Evolutionary conservation across 1,140 invertebrate genomes (phyloP), one percentile per base, ranked within the genome.

Genomic region (Anoplophora glabripennis): DNA sequence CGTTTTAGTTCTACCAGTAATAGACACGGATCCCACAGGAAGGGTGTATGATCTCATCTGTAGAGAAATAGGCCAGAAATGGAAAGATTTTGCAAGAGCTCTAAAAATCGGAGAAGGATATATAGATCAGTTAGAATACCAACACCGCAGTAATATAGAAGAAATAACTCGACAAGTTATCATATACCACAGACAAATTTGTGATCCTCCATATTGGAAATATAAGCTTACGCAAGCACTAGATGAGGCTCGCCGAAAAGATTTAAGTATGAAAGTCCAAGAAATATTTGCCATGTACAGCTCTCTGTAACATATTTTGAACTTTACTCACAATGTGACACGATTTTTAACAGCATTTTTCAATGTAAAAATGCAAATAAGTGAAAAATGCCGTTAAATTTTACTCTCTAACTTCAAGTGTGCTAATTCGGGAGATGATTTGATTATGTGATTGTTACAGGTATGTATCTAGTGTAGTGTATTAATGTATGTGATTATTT

Each of bases 61-160:
- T 33, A 9, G n/a, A 9, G 53, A 61, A 7, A 65, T 68, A 10
- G 66, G 66, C 8, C 12, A 40, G 21, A 57, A 60, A 35, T 68
- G 66, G 66, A 57, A 47, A 9, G 60, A 68, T 38, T 57, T 68
- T 5, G 66, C 66, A 14, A 36, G 63, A 37, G 55, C 45, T 14
- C 41, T 68, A 17, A 7, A 15, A 12, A 37, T 68, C 12, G 14
- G 34, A 9, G 63, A 68, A 55, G 63, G 66, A 9, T 7, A 42
- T 9, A 68, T 66, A 54, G 67, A 68, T 38, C 33, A 53, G 7
- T 41, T 68, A 10, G 21, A 53, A 17, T n/a, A 15, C 15, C 18
- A 21, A 33, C 18, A 44, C 14, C 60, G 28, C 14, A 44, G 17
- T 7, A 15, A 37, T 21, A 55, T 52, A 17, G 3, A n/a, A 9